Percentiles rank a stretch among this genome's conserved stretches.
Evolutionary conservation across 2,797 vertebrate species (phyloP).

Genomic region (Centropyge bicolor): DNA sequence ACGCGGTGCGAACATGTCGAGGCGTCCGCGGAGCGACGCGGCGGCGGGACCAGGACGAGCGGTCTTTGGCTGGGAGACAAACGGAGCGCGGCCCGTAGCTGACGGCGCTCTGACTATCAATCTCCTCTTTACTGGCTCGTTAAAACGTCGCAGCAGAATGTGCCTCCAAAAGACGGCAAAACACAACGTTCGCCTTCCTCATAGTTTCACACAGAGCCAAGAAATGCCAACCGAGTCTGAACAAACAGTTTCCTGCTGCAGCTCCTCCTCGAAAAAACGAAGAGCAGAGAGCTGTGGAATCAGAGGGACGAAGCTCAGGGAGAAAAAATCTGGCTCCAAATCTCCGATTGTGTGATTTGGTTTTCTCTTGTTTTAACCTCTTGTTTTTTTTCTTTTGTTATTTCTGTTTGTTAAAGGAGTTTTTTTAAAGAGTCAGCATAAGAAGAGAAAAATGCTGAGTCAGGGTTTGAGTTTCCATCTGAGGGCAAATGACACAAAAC

Average conservation of each 20-base stretch:
- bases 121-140: constrained; percentile 44
- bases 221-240: constrained; percentile 46
- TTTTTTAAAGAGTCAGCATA: too few species aligned
- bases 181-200: constrained; percentile 37
- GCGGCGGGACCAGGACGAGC: background rate
- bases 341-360: constrained; percentile 10
- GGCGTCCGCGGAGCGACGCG: constrained; percentile 32
- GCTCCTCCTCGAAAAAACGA: constrained; percentile 40
- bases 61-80: constrained; percentile 20
- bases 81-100: constrained; percentile 29
- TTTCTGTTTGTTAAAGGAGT: background rate
- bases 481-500: too few species aligned
- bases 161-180: constrained; percentile 45
- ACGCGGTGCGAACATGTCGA: constrained; percentile 40
- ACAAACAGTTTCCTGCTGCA: constrained; percentile 44
- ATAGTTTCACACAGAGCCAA: constrained; percentile 46
- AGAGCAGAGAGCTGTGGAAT: constrained; percentile 61
- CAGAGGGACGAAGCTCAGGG: constrained; percentile 46
- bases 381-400: background rate
- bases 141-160: constrained; percentile 37
- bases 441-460: background rate
- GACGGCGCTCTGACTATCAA: constrained; percentile 50
- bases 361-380: constrained; percentile 27
- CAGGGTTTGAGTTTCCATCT: too few species aligned
- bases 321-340: constrained; percentile 17